phyloP scores from a whole-genome alignment of 64 coral and sea anemone genomes.

The Cladopsammia gracilis region DNA sequence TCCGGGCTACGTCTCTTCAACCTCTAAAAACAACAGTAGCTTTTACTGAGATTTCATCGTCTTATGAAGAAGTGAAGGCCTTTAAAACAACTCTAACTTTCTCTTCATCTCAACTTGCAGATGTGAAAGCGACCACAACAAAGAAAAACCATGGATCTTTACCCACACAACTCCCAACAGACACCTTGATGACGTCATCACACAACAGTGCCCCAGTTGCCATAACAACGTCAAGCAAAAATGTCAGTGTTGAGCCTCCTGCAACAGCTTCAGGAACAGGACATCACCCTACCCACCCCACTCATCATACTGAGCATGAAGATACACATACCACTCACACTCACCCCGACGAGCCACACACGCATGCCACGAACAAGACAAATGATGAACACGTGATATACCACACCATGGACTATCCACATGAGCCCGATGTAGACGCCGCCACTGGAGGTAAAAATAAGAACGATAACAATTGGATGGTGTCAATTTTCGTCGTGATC shows the following conservation, averaged over 20 bases:
- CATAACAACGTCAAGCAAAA: not conserved
- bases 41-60: not conserved
- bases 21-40: not conserved
- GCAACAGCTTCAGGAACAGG: not conserved
- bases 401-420: conserved; percentile 5
- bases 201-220: not conserved
- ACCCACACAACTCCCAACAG: not conserved
- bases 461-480: not conserved
- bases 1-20: too few species aligned
- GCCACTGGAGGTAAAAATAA: not conserved
- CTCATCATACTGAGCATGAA: not conserved
- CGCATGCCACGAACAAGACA: not conserved
- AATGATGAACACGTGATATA: not conserved
- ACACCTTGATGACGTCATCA: not conserved
- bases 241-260: too few species aligned
- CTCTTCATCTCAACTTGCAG: conserved; percentile 28
- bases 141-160: not conserved
- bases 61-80: not conserved
- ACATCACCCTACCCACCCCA: not conserved
- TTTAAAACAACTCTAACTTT: not conserved
- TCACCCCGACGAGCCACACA: not conserved
- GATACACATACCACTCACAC: not conserved
- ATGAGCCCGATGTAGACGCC: not conserved
- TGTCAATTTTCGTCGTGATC: not conserved
- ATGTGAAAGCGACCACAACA: not conserved